A percentile compares a stretch with the other conserved stretches of the same genome.
Conservation (phyloP, 2,797 vertebrate genomes). For the Falco peregrinus region DNA sequence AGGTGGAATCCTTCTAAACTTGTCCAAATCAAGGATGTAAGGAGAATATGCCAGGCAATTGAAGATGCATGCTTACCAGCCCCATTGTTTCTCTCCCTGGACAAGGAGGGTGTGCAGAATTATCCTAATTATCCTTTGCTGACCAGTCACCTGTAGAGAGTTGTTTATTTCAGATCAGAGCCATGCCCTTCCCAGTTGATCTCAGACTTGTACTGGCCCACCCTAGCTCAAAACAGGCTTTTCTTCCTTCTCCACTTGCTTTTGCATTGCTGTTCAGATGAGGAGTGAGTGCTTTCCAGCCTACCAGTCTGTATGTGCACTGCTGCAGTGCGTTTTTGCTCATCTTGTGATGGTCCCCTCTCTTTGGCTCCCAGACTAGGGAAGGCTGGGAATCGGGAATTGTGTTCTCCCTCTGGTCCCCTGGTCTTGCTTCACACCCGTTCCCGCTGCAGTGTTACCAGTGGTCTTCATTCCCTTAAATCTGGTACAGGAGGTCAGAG, state of each 20-base stretch:
- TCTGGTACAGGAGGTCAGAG: accelerated
- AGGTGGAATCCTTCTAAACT: neutral
- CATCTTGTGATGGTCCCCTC: neutral
- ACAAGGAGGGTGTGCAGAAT: neutral
- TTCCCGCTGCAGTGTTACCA: neutral
- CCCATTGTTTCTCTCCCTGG: neutral
- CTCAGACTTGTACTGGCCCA: neutral
- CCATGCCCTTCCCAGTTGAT: neutral
- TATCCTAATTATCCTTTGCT: neutral
- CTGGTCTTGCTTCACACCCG: neutral
- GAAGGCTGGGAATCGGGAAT: neutral
- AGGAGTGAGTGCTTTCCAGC: neutral
- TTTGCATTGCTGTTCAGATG: neutral
- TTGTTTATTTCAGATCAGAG: neutral
- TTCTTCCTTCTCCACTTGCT: neutral
- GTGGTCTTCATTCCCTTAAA: neutral
- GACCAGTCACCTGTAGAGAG: neutral
- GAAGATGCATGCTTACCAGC: neutral
- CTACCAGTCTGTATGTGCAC: neutral
- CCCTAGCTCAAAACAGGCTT: neutral
- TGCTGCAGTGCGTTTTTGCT: neutral
- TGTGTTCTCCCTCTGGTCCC: neutral
- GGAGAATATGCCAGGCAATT: neutral
- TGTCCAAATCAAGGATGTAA: accelerated
- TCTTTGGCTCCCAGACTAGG: neutral